These are phyloP conservation scores for Acanthis flammea DNA, from an alignment of 2,797 vertebrate genomes.

Conservation along the genomic window DNA sequence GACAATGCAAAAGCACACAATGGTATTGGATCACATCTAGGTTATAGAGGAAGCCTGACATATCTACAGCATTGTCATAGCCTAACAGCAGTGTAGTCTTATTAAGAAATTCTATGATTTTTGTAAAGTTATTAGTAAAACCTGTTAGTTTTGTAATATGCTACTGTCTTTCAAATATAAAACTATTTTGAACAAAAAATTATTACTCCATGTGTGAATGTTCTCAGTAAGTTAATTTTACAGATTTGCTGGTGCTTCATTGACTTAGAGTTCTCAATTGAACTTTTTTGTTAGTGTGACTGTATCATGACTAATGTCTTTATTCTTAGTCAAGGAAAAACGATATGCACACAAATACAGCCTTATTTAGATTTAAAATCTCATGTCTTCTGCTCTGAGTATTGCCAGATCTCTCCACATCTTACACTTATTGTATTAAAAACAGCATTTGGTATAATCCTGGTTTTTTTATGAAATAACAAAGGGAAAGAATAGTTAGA, in stretches of 20 bases:
- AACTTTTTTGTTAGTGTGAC: background rate
- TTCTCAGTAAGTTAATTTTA: background rate
- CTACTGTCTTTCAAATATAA: background rate
- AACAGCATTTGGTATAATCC: background rate
- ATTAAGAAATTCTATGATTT: background rate
- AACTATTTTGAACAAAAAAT: background rate
- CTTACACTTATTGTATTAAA: background rate
- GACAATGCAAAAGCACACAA: background rate
- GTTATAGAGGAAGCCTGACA: background rate
- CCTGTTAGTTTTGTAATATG: background rate
- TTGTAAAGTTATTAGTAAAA: background rate
- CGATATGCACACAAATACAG: background rate
- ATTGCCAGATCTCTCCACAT: background rate
- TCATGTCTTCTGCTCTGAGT: background rate
- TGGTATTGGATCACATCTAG: background rate
- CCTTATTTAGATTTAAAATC: background rate
- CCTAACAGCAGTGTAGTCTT: background rate
- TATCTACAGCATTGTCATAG: background rate
- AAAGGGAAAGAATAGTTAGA: background rate
- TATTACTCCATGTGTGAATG: background rate
- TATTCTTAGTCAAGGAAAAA: background rate
- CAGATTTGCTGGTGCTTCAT: background rate
- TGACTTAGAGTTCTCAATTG: background rate
- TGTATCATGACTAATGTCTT: background rate
- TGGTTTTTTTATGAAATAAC: background rate